Evolutionary conservation across 2,888 invertebrate species (phyloP).

Genomic region (Tetheella fluctuosa): DNA sequence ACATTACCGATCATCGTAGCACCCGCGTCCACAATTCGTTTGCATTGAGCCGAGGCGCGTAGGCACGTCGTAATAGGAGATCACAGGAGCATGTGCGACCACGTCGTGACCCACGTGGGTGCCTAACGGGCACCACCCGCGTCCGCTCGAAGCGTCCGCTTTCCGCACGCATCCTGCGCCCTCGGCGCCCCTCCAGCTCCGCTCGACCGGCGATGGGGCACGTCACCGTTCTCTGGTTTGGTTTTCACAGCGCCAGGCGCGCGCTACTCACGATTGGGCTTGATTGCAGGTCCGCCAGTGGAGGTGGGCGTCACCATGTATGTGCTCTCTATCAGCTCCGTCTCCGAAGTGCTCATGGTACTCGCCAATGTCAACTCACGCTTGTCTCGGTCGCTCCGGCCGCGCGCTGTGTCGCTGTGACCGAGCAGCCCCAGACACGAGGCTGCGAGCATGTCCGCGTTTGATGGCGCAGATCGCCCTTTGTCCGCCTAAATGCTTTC

Average conservation of each 20-base stretch:
- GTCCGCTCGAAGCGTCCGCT: conserved; percentile 25
- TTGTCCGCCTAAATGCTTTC: conserved; percentile 79
- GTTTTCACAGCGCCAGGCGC: conserved; percentile 72
- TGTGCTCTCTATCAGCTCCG: conserved; percentile 98
- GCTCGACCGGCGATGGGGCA: conserved; percentile 66
- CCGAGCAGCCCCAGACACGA: conserved; percentile 84
- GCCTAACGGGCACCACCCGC: conserved; percentile 28
- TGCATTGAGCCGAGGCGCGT: conserved; percentile 31
- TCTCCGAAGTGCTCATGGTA: conserved; percentile 99
- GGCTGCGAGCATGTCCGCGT: conserved; percentile 83
- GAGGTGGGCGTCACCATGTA: conserved; percentile 99
- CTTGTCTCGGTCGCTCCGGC: conserved; percentile 75
- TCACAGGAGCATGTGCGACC: conserved; percentile 14
- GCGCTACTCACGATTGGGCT: conserved; percentile 79
- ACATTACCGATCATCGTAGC: conserved; percentile 82
- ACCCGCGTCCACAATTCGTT: conserved; percentile 82
- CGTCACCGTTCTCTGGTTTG: conserved; percentile 73
- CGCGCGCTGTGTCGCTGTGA: conserved; percentile 66
- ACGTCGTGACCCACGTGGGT: conserved; percentile 20
- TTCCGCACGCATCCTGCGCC: conserved; percentile 56
- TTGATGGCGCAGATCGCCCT: conserved; percentile 78
- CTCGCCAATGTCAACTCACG: conserved; percentile 81
- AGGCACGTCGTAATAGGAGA: conserved; percentile 1
- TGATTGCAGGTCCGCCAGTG: conserved; percentile 96
- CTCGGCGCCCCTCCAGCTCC: conserved; percentile 43